A percentile compares a stretch with the other conserved stretches of the same genome.
Evolutionary conservation across 2,113 vertebrate species (phyloP).

Genomic region (Pipra filicauda): DNA sequence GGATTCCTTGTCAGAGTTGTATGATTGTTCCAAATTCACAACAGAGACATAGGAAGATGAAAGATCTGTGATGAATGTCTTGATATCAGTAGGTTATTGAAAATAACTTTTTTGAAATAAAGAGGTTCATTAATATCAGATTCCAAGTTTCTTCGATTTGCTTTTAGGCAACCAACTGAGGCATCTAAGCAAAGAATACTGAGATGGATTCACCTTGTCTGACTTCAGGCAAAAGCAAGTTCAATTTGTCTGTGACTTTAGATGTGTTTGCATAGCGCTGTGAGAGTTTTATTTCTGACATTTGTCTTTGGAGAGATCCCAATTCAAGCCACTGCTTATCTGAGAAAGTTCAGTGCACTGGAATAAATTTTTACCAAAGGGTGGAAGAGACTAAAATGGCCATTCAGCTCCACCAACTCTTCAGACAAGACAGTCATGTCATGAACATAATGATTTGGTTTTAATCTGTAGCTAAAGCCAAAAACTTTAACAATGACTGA

Average conservation of each 20-base stretch:
- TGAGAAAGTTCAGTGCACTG: not conserved
- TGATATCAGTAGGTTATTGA: not conserved
- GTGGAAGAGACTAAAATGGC: not conserved
- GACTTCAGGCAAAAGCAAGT: not conserved
- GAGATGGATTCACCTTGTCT: not conserved
- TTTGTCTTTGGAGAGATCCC: not conserved
- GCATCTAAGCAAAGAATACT: not conserved
- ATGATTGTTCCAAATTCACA: not conserved
- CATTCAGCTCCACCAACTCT: not conserved
- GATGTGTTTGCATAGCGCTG: not conserved
- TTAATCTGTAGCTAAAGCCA: not conserved
- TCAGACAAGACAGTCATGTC: not conserved
- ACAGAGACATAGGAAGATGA: not conserved
- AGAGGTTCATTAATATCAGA: not conserved
- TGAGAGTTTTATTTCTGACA: not conserved
- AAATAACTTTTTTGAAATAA: not conserved
- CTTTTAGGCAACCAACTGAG: not conserved
- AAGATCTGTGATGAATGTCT: not conserved
- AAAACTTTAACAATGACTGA: not conserved
- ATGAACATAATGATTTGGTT: not conserved
- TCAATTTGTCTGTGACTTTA: not conserved
- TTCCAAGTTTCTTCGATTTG: not conserved
- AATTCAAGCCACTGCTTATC: not conserved
- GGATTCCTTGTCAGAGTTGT: not conserved
- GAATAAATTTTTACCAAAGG: slow-evolving; percentile 4